phyloP scores from a whole-genome alignment of 2,888 invertebrate species.

The Orthosia gracilis region DNA sequence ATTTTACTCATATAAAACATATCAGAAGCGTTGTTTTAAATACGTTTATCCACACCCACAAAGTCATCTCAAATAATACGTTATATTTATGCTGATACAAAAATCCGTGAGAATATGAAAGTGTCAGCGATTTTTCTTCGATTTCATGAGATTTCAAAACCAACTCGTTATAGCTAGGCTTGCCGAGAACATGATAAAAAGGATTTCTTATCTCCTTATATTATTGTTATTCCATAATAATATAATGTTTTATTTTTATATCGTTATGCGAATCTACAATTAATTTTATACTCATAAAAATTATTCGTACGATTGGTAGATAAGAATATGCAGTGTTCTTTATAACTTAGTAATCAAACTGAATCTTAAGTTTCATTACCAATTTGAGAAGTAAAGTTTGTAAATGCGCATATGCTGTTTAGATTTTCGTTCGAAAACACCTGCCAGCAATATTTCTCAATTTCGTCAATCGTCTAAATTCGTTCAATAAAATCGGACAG shows the following conservation, averaged over 20 bases:
- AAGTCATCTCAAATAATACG: constrained; percentile 13
- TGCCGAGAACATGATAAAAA: constrained; percentile 33
- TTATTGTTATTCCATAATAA: constrained; percentile 16
- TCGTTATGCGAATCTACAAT: constrained; percentile 5
- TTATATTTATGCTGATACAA: constrained; percentile 41
- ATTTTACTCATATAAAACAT: constrained; percentile 11
- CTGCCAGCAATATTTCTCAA: neutral
- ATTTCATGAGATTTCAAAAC: constrained; percentile 49
- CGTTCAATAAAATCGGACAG: constrained; percentile 4
- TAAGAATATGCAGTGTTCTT: neutral
- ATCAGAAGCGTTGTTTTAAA: constrained; percentile 6
- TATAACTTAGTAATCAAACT: neutral
- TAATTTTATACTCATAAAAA: neutral
- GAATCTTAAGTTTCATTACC: neutral
- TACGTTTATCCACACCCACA: constrained; percentile 13
- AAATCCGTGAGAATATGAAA: constrained; percentile 31
- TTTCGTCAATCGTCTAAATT: constrained; percentile 15
- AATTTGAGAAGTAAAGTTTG: neutral
- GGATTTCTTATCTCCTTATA: constrained; percentile 12
- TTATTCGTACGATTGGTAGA: neutral
- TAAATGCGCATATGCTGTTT: neutral
- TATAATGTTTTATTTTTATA: neutral
- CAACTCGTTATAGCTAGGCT: constrained; percentile 34
- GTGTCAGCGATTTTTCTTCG: constrained; percentile 50
- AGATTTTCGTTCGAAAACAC: neutral